Evolutionary conservation across 1,140 invertebrate species (phyloP).

Genomic region (Pinna nobilis): DNA sequence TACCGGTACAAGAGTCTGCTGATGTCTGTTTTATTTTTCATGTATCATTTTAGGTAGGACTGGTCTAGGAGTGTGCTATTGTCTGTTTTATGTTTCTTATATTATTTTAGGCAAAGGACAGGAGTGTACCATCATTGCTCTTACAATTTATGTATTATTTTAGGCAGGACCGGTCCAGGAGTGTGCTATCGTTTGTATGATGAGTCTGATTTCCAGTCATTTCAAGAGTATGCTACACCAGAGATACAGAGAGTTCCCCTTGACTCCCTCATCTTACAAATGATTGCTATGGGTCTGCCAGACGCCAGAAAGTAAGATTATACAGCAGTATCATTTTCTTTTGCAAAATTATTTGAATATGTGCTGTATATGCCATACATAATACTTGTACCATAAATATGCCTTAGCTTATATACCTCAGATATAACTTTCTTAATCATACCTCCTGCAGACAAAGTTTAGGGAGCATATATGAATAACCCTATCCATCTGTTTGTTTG

Average conservation of each 20-base stretch:
- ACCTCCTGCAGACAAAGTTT: too few species aligned
- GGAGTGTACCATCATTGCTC: too few species aligned
- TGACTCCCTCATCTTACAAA: slow-evolving; percentile 93
- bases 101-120: too few species aligned
- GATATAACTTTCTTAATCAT: too few species aligned
- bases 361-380: neutral
- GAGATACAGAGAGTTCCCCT: slow-evolving; percentile 95
- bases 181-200: slow-evolving; percentile 87
- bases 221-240: slow-evolving; percentile 88
- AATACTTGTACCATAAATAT: neutral
- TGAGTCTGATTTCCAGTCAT: slow-evolving; percentile 87
- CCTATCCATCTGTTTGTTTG: too few species aligned
- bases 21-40: too few species aligned
- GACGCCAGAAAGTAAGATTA: slow-evolving; percentile 82
- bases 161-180: slow-evolving; percentile 74
- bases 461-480: too few species aligned
- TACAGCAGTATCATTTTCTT: neutral
- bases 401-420: neutral
- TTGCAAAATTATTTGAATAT: neutral
- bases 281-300: slow-evolving; percentile 95
- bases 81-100: too few species aligned
- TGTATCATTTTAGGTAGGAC: slow-evolving; percentile 56
- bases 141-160: slow-evolving; percentile 25
- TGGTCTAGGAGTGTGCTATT: too few species aligned
- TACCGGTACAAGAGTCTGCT: too few species aligned